These are phyloP conservation scores for Chloroceryle amazona DNA, from an alignment of 2,797 vertebrate genomes.

Conservation along the genomic window DNA sequence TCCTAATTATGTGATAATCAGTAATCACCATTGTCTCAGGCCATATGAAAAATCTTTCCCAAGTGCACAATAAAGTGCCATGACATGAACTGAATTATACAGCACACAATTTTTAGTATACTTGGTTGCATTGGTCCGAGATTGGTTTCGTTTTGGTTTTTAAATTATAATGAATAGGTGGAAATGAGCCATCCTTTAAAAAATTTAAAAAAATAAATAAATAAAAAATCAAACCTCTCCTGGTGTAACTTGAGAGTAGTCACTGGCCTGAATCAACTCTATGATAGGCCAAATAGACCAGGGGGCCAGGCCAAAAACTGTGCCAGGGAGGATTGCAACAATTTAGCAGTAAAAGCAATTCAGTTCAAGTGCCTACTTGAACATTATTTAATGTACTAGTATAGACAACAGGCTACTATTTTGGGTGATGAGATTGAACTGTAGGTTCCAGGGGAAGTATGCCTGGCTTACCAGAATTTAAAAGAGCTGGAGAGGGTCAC, in stretches of 20 bases:
- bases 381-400: not conserved
- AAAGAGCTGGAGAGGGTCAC: not conserved
- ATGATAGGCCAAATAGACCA: not conserved
- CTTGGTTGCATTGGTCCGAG: not conserved
- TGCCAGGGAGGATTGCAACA: not conserved
- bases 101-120: not conserved
- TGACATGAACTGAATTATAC: slow-evolving; percentile 20
- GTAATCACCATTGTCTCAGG: slow-evolving; percentile 19
- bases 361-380: not conserved
- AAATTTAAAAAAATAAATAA: not conserved
- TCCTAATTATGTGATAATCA: slow-evolving; percentile 42
- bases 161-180: not conserved
- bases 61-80: not conserved
- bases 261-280: not conserved
- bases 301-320: not conserved
- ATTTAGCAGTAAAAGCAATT: not conserved
- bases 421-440: not conserved
- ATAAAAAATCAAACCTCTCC: not conserved
- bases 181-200: not conserved
- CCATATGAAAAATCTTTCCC: not conserved
- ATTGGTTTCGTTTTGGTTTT: not conserved
- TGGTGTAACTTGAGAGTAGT: not conserved
- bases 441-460: not conserved
- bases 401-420: not conserved
- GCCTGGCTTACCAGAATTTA: not conserved